Conservation (phyloP, 2,797 vertebrate species). For the Rhinatrema bivittatum region DNA sequence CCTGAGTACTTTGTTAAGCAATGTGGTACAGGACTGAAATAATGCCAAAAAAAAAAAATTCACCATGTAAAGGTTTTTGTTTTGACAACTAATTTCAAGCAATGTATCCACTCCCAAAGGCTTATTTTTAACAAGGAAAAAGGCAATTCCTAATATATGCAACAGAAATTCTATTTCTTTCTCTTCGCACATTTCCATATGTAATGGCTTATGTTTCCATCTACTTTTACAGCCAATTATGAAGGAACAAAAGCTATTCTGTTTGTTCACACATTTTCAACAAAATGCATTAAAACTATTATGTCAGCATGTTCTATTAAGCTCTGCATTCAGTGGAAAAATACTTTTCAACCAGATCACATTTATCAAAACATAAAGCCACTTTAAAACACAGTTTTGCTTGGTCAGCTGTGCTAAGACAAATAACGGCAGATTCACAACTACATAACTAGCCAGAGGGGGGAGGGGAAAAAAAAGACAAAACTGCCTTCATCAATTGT, state of each 20-base stretch:
- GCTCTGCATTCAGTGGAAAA: slow-evolving; percentile 75
- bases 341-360: slow-evolving; percentile 79
- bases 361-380: slow-evolving; percentile 83
- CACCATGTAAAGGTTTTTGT: slow-evolving; percentile 57
- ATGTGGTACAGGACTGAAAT: slow-evolving; percentile 46
- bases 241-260: slow-evolving; percentile 79
- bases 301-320: slow-evolving; percentile 79
- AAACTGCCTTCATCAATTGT: slow-evolving; percentile 62
- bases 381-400: slow-evolving; percentile 78
- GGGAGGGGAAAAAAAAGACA: slow-evolving; percentile 51
- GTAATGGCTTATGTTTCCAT: slow-evolving; percentile 77
- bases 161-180: slow-evolving; percentile 69
- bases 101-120: slow-evolving; percentile 64
- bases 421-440: slow-evolving; percentile 77
- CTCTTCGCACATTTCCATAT: slow-evolving; percentile 74
- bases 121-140: slow-evolving; percentile 66
- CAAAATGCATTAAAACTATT: slow-evolving; percentile 81
- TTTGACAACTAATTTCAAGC: slow-evolving; percentile 68
- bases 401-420: slow-evolving; percentile 79
- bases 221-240: slow-evolving; percentile 80
- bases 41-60: slow-evolving; percentile 64
- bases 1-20: slow-evolving; percentile 24
- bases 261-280: slow-evolving; percentile 79
- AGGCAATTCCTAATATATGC: slow-evolving; percentile 71
- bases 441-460: slow-evolving; percentile 66